Conservation (phyloP, 2,888 invertebrate species). For the Xestia ashworthii region DNA sequence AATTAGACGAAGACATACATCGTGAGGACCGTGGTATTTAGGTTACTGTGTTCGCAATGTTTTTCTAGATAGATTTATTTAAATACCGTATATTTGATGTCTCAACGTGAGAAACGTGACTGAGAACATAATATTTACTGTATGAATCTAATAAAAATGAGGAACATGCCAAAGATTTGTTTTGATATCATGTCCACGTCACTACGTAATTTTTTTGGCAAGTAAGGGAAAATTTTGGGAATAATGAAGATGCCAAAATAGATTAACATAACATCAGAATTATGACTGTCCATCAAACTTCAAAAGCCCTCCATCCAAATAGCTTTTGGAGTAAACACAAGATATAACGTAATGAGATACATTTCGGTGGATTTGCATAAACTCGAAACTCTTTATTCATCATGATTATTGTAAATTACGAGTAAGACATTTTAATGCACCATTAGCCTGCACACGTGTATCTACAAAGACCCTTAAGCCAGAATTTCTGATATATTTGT, state of each 20-base stretch:
- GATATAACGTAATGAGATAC: conserved; percentile 7
- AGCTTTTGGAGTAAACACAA: conserved; percentile 39
- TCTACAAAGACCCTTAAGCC: neutral
- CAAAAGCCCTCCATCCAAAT: conserved; percentile 50
- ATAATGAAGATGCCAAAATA: conserved; percentile 36
- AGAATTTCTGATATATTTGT: conserved; percentile 1
- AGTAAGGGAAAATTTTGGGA: conserved; percentile 6
- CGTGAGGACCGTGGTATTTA: conserved; percentile 15
- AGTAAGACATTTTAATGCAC: neutral
- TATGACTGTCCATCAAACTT: conserved; percentile 37
- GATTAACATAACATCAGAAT: conserved; percentile 22
- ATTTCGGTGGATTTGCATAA: conserved; percentile 5
- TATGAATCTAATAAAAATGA: conserved; percentile 47
- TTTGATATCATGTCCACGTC: conserved; percentile 32
- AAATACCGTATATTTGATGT: neutral
- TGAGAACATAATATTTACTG: conserved; percentile 56
- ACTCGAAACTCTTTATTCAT: conserved; percentile 24
- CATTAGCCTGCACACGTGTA: neutral
- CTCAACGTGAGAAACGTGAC: neutral
- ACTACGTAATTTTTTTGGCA: conserved; percentile 11
- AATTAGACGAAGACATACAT: conserved; percentile 37
- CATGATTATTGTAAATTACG: conserved; percentile 7
- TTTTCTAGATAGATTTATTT: conserved; percentile 24
- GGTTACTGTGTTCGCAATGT: neutral
- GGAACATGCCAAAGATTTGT: conserved; percentile 38